Percentiles rank a stretch among this genome's conserved stretches.
These are phyloP conservation scores for Octopus sinensis DNA, from an alignment of 1,140 invertebrate genomes.

Conservation along the genomic window DNA sequence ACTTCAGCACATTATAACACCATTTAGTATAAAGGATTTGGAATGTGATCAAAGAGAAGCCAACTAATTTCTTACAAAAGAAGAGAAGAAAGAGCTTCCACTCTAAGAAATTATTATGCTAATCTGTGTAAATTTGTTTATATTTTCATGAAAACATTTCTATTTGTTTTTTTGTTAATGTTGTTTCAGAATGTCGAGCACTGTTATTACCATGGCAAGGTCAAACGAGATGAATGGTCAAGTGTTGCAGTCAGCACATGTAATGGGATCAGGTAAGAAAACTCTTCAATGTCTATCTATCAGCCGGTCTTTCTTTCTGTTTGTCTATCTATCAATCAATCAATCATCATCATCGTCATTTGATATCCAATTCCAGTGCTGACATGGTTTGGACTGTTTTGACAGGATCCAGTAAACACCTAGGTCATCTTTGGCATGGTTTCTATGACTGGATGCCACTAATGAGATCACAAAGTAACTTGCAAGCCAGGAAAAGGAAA, in stretches of 20 bases:
- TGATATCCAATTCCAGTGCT: too few relatives aligned
- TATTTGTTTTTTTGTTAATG: not conserved
- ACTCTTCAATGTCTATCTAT: not conserved
- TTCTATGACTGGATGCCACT: too few relatives aligned
- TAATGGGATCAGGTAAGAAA: slow-evolving; percentile 73
- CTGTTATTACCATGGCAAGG: slow-evolving; percentile 92
- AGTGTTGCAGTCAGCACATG: slow-evolving; percentile 94
- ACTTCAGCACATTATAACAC: not conserved
- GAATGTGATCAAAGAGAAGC: too few relatives aligned
- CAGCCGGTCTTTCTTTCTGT: not conserved
- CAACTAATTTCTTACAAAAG: not conserved
- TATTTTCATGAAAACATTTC: too few relatives aligned
- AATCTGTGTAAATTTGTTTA: not conserved
- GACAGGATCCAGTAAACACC: too few relatives aligned
- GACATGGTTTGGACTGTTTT: too few relatives aligned
- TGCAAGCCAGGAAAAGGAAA: too few relatives aligned
- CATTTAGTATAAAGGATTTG: not conserved
- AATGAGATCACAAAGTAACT: too few relatives aligned
- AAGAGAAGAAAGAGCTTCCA: not conserved
- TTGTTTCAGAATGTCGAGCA: slow-evolving; percentile 86
- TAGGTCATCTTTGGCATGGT: too few relatives aligned
- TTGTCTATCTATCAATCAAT: not conserved
- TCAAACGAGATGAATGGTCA: slow-evolving; percentile 93
- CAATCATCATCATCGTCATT: too few relatives aligned
- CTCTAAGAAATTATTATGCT: not conserved